Percentiles rank a stretch among this genome's conserved stretches.
Evolutionary conservation across 2,113 vertebrate genomes (phyloP).

Genomic region (Acrocephalus kingi): DNA sequence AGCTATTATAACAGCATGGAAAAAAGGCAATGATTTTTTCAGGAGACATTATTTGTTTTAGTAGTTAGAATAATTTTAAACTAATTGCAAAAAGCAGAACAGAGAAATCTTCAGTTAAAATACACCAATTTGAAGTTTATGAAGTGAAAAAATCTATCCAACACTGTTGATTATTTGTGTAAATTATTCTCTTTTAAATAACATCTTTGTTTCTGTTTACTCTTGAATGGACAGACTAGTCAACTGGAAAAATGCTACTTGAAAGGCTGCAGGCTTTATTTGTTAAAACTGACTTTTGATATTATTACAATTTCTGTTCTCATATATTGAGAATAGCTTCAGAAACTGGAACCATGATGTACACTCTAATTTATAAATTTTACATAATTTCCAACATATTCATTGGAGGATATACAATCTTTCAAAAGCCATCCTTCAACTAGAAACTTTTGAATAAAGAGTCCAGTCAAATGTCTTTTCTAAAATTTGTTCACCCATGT

Average conservation of each 20-base stretch:
- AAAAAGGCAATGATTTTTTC: neutral
- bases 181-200: neutral
- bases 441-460: neutral
- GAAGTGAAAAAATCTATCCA: neutral
- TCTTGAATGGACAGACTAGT: neutral
- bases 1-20: neutral
- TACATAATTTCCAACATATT: neutral
- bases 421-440: neutral
- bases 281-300: neutral
- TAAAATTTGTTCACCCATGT: neutral
- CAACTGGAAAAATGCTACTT: constrained; percentile 6
- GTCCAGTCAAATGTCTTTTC: neutral
- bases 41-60: neutral
- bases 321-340: neutral
- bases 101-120: neutral
- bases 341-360: neutral
- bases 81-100: neutral
- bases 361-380: neutral
- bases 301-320: neutral
- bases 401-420: neutral
- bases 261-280: neutral
- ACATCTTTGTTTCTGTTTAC: constrained; percentile 20
- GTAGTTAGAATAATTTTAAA: constrained; percentile 10
- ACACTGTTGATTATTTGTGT: neutral
- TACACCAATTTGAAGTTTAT: neutral